phyloP scores from a whole-genome alignment of 2,113 vertebrate genomes.

The Rhynchomys soricoides region DNA sequence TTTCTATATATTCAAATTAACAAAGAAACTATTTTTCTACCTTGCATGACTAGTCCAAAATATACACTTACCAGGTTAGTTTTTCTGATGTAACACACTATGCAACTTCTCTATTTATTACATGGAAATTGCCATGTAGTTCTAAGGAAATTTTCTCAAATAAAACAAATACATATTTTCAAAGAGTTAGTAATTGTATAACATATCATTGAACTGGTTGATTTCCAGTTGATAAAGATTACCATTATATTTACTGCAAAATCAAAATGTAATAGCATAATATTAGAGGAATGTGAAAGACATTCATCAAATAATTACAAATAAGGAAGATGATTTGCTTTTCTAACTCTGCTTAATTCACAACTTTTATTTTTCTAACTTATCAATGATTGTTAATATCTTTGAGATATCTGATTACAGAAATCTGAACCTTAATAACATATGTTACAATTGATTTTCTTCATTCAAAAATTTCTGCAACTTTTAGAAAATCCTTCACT shows the following conservation, averaged over 20 bases:
- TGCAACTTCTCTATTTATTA: background rate
- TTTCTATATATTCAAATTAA: background rate
- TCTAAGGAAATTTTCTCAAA: background rate
- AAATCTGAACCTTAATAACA: background rate
- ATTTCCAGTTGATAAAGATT: background rate
- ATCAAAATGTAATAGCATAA: background rate
- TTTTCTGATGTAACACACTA: background rate
- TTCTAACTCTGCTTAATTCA: background rate
- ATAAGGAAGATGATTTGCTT: background rate
- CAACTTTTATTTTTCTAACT: background rate
- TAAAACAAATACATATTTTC: background rate
- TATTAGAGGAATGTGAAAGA: background rate
- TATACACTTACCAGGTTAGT: background rate
- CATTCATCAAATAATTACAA: background rate
- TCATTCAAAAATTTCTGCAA: background rate
- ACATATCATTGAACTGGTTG: background rate
- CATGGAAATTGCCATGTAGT: background rate
- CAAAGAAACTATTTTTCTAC: background rate
- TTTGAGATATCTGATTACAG: background rate
- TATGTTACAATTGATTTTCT: background rate
- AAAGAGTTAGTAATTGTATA: background rate
- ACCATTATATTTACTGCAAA: background rate
- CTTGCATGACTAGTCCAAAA: background rate
- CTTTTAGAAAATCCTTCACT: background rate
- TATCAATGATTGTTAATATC: background rate